Percentiles rank a stretch among this genome's conserved stretches.
These are phyloP conservation scores for Cladopsammia gracilis DNA, from an alignment of 64 coral and sea anemone species.

Conservation along the genomic window DNA sequence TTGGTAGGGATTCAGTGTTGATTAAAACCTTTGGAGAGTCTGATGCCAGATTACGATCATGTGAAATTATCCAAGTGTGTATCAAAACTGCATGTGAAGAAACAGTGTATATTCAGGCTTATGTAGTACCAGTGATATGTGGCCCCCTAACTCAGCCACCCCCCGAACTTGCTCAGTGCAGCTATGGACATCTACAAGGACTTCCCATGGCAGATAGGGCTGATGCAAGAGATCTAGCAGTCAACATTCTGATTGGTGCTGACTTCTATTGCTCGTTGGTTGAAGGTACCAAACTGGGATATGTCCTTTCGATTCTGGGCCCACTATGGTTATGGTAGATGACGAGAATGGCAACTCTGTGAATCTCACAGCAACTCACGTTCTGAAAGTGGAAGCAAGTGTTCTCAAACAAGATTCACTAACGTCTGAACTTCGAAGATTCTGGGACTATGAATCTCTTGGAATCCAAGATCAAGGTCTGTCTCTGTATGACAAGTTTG, in stretches of 20 bases:
- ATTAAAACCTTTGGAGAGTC: slow-evolving; percentile 69
- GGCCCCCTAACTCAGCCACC: slow-evolving; percentile 41
- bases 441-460: too few relatives aligned
- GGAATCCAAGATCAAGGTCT: slow-evolving; percentile 7
- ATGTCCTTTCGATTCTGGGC: slow-evolving; percentile 31
- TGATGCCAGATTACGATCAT: slow-evolving; percentile 35
- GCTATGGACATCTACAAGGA: slow-evolving; percentile 32
- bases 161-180: slow-evolving; percentile 13
- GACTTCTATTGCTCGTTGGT: slow-evolving; percentile 68
- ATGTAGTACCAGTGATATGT: slow-evolving; percentile 67
- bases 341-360: too few relatives aligned
- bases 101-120: slow-evolving; percentile 27
- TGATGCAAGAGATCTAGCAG: neutral
- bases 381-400: slow-evolving; percentile 34
- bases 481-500: slow-evolving; percentile 50
- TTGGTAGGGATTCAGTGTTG: slow-evolving; percentile 49
- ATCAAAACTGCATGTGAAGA: slow-evolving; percentile 33
- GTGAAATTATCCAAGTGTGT: slow-evolving; percentile 53
- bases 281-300: slow-evolving; percentile 59
- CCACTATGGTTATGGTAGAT: neutral
- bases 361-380: slow-evolving; percentile 66
- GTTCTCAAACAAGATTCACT: neutral
- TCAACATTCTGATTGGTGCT: slow-evolving; percentile 56
- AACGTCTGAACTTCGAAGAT: slow-evolving; percentile 13
- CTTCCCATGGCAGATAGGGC: slow-evolving; percentile 41